These are phyloP conservation scores for Caenorhabditis imperialis DNA, from an alignment of 2,888 invertebrate species.

Conservation along the genomic window DNA sequence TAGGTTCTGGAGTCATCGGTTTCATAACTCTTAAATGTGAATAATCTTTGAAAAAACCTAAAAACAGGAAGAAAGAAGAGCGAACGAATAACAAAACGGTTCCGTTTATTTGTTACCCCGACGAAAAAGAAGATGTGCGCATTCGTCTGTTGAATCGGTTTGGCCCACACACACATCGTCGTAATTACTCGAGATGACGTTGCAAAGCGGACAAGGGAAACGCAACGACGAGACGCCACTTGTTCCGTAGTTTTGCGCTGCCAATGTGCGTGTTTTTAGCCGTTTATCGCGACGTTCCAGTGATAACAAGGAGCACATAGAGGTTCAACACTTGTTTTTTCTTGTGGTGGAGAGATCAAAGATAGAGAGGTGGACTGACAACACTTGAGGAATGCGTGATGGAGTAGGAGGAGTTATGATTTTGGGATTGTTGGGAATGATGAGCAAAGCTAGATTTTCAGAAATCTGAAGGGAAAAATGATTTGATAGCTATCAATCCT, in stretches of 20 bases:
- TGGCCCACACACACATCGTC: constrained; percentile 37
- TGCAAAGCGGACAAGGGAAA: constrained; percentile 28
- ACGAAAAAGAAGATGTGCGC: constrained; percentile 40
- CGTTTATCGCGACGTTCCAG: constrained; percentile 9
- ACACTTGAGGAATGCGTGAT: too few relatives aligned
- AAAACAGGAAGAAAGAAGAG: background rate
- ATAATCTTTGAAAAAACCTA: background rate
- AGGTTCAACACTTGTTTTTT: constrained; percentile 11
- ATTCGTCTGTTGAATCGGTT: constrained; percentile 46
- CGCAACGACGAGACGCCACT: constrained; percentile 25
- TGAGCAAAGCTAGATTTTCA: too few relatives aligned
- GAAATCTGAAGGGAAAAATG: too few relatives aligned
- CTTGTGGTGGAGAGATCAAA: constrained; percentile 17
- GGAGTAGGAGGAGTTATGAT: too few relatives aligned
- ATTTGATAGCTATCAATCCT: too few relatives aligned
- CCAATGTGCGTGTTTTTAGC: constrained; percentile 36
- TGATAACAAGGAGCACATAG: constrained; percentile 34
- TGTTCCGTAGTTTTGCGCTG: constrained; percentile 37
- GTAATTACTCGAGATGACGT: constrained; percentile 54
- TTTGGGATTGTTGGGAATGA: too few relatives aligned
- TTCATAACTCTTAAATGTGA: too few relatives aligned
- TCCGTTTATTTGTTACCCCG: constrained; percentile 3
- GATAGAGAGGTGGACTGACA: too few relatives aligned
- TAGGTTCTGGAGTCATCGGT: too few relatives aligned
- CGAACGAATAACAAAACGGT: background rate